A percentile compares a stretch with the other conserved stretches of the same genome.
phyloP scores from a whole-genome alignment of 1,140 invertebrate genomes.

The Helicoverpa zea region DNA sequence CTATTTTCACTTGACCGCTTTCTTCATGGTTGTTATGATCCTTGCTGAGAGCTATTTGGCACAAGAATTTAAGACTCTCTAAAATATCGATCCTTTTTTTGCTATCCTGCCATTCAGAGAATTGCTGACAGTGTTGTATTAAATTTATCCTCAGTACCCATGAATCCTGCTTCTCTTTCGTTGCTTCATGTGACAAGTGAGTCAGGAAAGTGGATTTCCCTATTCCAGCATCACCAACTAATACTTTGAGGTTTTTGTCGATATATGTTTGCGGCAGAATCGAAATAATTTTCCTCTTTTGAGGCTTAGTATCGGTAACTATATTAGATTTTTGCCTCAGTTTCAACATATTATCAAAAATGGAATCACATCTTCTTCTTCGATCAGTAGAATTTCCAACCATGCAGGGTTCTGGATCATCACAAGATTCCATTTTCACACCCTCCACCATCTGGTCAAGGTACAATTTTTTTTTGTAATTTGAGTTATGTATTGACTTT shows the following conservation, averaged over 20 bases:
- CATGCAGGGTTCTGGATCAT: no score
- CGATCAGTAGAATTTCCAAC: no score
- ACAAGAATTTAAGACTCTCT: slow-evolving; percentile 27
- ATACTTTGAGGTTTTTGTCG: neutral
- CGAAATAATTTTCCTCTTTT: no score
- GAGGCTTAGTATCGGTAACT: no score
- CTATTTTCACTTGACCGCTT: neutral
- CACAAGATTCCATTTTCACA: neutral
- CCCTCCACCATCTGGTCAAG: neutral
- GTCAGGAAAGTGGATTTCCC: slow-evolving; percentile 45
- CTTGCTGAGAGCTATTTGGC: neutral
- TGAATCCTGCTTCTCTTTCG: neutral
- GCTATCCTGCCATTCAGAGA: slow-evolving; percentile 21
- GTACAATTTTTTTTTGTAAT: slow-evolving; percentile 38
- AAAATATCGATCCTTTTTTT: slow-evolving; percentile 5
- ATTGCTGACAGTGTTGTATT: slow-evolving; percentile 12
- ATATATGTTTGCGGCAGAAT: slow-evolving; percentile 6
- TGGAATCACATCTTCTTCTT: no score
- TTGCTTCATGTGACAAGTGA: slow-evolving; percentile 37
- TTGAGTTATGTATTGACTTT: neutral
- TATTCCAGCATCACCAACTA: slow-evolving; percentile 35
- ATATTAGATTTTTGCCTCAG: no score
- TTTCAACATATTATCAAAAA: no score
- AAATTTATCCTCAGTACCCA: slow-evolving; percentile 42
- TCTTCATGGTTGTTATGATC: neutral